Evolutionary conservation across 2,888 invertebrate species (phyloP).

Genomic region (Ariolimax columbianus): DNA sequence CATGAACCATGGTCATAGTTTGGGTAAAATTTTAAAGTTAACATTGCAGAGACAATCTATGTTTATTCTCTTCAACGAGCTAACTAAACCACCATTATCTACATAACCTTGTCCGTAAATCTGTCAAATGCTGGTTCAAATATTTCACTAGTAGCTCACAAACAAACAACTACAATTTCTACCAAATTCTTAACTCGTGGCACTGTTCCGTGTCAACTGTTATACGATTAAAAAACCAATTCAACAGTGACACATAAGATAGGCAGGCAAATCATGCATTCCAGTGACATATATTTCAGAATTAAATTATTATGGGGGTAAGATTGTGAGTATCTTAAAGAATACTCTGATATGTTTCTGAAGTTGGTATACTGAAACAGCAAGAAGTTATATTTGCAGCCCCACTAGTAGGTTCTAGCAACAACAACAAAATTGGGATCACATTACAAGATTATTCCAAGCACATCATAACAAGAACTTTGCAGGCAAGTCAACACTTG

Average conservation of each 20-base stretch:
- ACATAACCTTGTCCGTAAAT: not conserved
- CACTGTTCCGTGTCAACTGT: not conserved
- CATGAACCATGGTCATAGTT: constrained; percentile 41
- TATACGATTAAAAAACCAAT: not conserved
- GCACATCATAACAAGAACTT: not conserved
- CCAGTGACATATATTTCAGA: not conserved
- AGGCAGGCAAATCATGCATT: not conserved
- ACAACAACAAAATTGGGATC: not conserved
- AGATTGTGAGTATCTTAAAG: not conserved
- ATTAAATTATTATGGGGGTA: not conserved
- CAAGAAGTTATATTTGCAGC: not conserved
- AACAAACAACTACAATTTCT: not conserved
- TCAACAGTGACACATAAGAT: not conserved
- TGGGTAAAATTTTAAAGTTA: constrained; percentile 6
- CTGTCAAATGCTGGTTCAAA: constrained; percentile 3
- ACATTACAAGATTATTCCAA: not conserved
- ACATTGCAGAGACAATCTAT: constrained; percentile 25
- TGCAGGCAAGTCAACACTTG: not conserved
- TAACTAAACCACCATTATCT: not conserved
- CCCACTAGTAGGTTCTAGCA: not conserved
- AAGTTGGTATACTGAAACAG: not conserved
- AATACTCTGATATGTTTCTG: constrained; percentile 1
- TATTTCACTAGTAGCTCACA: constrained; percentile 5
- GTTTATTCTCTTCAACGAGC: not conserved
- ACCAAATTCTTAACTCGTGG: not conserved